Evolutionary conservation across 2,888 invertebrate species (phyloP), one percentile per base, ranked within the genome.

Genomic region (Tinea pellionella): DNA sequence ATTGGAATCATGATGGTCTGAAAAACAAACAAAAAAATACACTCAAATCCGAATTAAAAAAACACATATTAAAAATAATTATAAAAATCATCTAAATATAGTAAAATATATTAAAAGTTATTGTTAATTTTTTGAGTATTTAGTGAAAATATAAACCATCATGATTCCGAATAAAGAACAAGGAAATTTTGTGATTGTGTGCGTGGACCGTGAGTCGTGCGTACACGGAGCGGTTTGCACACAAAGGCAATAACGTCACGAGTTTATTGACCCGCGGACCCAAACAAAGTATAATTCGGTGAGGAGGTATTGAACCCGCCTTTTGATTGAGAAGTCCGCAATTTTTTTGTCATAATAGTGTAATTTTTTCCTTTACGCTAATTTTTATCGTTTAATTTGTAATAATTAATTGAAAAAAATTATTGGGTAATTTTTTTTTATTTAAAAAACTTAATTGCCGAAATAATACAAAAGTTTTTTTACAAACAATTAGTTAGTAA

Each of bases 261-360:
- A 71, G 83, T 74, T 79, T 87, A 68, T 75, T 74, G 85, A 84
- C 82, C 88, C 80, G 73, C 68, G 78, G 81, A 83, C 86, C 86
- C 85, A 86, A 86, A 87, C 86, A 86, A 84, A 82, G 85, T 85
- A 79, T 82, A 85, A 82, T 87, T 86, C 82, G 86, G 85, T 86
- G 84, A 83, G 85, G 83, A 80, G 86, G 77, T 84, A 77, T 84
- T 86, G 86, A 86, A 86, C 87, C 80, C 82, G 79, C 82, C 13
- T 37, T 77, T 79, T 74, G 77, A 79, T 79, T 76, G 78, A 75
- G 72, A 78, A 76, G 76, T 76, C 29, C n/a, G 32, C 19, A 51
- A 32, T 18, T 11, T 47, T 47, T 24, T 24, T 24, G 2, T 24
- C 6, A 24, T 24, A 24, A 24, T 24, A 24, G 24, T 24, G 24